These are phyloP conservation scores for Trachelus iudaicus DNA, from an alignment of 2,888 invertebrate species.

Conservation along the genomic window DNA sequence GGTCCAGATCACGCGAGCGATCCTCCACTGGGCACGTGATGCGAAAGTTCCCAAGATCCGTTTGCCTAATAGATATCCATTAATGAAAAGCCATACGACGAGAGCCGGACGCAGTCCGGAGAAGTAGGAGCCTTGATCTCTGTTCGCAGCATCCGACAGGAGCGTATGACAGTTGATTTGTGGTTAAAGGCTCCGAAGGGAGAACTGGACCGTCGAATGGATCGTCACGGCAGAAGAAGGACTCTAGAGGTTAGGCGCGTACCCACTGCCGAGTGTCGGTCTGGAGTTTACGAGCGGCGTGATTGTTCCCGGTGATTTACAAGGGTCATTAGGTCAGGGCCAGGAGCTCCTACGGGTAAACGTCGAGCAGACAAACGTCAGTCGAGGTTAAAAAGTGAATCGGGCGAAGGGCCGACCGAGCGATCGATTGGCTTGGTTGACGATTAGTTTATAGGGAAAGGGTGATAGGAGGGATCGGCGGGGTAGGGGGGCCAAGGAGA, in stretches of 20 bases:
- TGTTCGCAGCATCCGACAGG: not conserved
- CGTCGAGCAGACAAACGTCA: constrained; percentile 2
- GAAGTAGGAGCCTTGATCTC: not conserved
- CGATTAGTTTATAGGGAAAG: not conserved
- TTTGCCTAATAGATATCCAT: not conserved
- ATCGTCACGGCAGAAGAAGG: constrained; percentile 12
- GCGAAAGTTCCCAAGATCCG: not conserved
- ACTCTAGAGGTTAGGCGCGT: constrained; percentile 9
- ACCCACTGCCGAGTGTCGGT: constrained; percentile 34
- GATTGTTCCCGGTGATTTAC: constrained; percentile 38
- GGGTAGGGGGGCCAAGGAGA: no score
- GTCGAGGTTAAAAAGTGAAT: not conserved
- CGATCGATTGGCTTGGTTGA: not conserved
- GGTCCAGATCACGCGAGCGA: not conserved
- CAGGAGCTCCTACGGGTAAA: constrained; percentile 26
- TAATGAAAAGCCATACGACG: not conserved
- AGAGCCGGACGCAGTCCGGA: not conserved
- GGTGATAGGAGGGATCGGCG: not conserved
- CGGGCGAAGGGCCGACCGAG: not conserved
- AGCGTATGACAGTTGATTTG: constrained; percentile 15
- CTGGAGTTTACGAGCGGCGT: constrained; percentile 39
- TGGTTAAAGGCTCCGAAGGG: not conserved
- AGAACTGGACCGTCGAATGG: not conserved
- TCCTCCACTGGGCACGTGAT: not conserved
- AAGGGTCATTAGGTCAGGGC: constrained; percentile 44